Evolutionary conservation across 2,888 invertebrate species (phyloP).

Genomic region (Zelleria hepariella): DNA sequence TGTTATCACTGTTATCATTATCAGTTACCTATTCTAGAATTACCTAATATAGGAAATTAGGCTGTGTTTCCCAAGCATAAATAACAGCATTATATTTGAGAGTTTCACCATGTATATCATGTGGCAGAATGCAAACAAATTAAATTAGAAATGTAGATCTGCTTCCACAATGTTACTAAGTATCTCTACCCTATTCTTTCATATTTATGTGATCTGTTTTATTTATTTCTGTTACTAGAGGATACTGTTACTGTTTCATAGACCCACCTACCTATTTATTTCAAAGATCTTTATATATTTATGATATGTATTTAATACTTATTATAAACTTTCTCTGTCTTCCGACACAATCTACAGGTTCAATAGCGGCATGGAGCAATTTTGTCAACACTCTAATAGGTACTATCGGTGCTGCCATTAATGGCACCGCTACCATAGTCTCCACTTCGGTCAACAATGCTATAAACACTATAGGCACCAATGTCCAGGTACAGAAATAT

Average conservation of each 20-base stretch:
- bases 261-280: no score
- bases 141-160: background rate
- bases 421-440: slow-evolving; percentile 35
- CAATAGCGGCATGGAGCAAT: slow-evolving; percentile 48
- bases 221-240: no score
- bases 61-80: background rate
- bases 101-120: background rate
- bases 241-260: no score
- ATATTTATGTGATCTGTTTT: no score
- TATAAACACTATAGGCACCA: slow-evolving; percentile 52
- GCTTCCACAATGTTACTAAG: background rate
- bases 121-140: background rate
- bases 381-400: slow-evolving; percentile 51
- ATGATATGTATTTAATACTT: slow-evolving; percentile 5
- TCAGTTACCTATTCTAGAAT: background rate
- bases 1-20: background rate
- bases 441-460: slow-evolving; percentile 49
- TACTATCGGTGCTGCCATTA: slow-evolving; percentile 48
- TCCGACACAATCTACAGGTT: slow-evolving; percentile 6
- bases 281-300: no score
- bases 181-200: no score
- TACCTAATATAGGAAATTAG: background rate
- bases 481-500: slow-evolving; percentile 44
- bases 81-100: background rate
- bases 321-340: slow-evolving; percentile 2